Percentiles rank a stretch among this genome's conserved stretches.
Conservation (phyloP, 2,797 vertebrate species). For the Pseudotriccus pelzelni region DNA sequence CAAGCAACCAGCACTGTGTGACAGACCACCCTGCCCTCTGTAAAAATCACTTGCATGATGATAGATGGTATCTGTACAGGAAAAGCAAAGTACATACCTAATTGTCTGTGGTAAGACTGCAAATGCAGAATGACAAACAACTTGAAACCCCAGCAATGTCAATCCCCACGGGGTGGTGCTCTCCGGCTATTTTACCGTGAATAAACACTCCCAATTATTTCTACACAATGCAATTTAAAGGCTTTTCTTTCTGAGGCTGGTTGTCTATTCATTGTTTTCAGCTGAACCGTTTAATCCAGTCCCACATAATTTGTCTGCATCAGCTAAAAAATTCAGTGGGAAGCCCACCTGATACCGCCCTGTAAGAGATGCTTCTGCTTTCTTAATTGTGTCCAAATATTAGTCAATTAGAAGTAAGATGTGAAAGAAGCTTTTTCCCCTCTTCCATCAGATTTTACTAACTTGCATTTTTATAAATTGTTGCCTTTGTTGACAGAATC, state of each 20-base stretch:
- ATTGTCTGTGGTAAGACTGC: neutral
- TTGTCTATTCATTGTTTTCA: neutral
- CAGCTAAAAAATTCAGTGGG: neutral
- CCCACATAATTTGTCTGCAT: neutral
- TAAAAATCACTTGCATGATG: neutral
- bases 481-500: neutral
- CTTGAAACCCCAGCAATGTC: neutral
- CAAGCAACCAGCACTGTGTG: neutral
- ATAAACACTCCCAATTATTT: neutral
- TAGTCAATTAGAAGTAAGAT: neutral
- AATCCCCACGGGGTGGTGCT: slow-evolving; percentile 42
- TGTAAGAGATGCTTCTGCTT: neutral
- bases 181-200: neutral
- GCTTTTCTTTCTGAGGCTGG: neutral
- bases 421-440: neutral
- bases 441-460: neutral
- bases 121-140: neutral
- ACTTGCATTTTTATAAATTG: neutral
- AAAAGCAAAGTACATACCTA: neutral
- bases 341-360: neutral
- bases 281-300: neutral
- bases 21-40: neutral
- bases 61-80: neutral
- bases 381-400: neutral
- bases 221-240: neutral